Evolutionary conservation across 2,888 invertebrate genomes (phyloP), one percentile per base, ranked within the genome.

Genomic region (Ennomos fuscantarius): DNA sequence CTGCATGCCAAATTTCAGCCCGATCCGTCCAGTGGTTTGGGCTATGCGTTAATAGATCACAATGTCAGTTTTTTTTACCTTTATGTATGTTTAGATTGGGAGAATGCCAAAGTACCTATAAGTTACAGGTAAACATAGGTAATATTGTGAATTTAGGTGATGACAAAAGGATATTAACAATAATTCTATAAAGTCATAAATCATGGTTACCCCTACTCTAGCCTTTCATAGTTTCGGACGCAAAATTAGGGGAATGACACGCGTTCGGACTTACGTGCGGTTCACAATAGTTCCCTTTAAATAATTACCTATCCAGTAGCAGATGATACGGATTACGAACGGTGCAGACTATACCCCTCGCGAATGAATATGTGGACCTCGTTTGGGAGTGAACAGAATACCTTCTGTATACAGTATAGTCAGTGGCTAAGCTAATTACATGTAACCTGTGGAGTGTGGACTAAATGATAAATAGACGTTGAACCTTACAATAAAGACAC

Each of bases 261-360:
- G 89, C 88, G 89, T 72, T 62, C 59, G 69, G 76, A 84, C 84
- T 90, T 90, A 89, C 75, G 72, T 74, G 78, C 74, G 78, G 81
- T 79, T 73, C 77, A 78, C 79, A 71, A 63, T 70, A 74, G 78
- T 79, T 82, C 86, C 90, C 88, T 87, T 85, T 86, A 89, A 88
- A 91, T 90, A 90, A 91, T 92, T 91, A 88, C 88, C 81, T 54
- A 50, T 53, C 76, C 78, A 79, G 90, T 78, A 89, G 88, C 91
- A 91, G 90, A 92, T 91, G 90, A 92, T 89, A 86, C 82, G 90
- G 91, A 89, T 92, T 92, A 92, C 65, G 66, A 75, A 73, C 76
- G 76, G 36, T 55, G 55, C 72, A 75, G 69, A 62, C 65, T 70
- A 68, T 71, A 66, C 80, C 80, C 79, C 74, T 69, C 71, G 66